A percentile compares a stretch with the other conserved stretches of the same genome.
These are phyloP conservation scores for Eristalis tenax DNA, from an alignment of 2,888 invertebrate genomes.

Conservation along the genomic window DNA sequence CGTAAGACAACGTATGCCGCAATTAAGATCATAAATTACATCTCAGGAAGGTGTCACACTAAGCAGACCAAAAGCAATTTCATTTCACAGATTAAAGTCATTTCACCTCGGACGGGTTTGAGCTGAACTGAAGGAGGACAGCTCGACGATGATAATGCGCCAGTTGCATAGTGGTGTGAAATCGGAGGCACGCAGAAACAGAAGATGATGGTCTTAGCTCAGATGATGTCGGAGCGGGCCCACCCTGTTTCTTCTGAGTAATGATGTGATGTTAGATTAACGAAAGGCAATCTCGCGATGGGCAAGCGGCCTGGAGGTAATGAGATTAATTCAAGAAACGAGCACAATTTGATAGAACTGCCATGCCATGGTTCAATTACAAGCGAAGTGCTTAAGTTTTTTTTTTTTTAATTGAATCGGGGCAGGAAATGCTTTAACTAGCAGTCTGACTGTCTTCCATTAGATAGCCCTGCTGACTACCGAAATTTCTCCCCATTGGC, in stretches of 20 bases:
- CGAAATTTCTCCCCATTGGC: too few species aligned
- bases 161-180: slow-evolving; percentile 45
- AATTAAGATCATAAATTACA: slow-evolving; percentile 71
- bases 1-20: slow-evolving; percentile 49
- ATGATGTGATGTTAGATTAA: slow-evolving; percentile 45
- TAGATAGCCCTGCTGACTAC: too few species aligned
- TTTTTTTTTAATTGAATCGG: background rate
- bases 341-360: background rate
- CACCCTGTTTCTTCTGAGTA: slow-evolving; percentile 50
- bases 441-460: too few species aligned
- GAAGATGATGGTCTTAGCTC: slow-evolving; percentile 33
- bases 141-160: slow-evolving; percentile 31
- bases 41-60: slow-evolving; percentile 68
- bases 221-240: slow-evolving; percentile 52
- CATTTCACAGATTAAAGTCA: slow-evolving; percentile 56
- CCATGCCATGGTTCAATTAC: background rate
- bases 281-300: slow-evolving; percentile 36
- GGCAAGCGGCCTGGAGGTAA: slow-evolving; percentile 38
- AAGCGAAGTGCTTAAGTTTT: background rate
- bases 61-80: slow-evolving; percentile 66
- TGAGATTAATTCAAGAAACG: slow-evolving; percentile 31
- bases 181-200: slow-evolving; percentile 24
- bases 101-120: slow-evolving; percentile 42
- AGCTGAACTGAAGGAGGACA: slow-evolving; percentile 7
- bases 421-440: background rate